Base-by-base conservation (phyloP, 1,140 invertebrate species). In the Venustaconcha ellipsiformis region DNA sequence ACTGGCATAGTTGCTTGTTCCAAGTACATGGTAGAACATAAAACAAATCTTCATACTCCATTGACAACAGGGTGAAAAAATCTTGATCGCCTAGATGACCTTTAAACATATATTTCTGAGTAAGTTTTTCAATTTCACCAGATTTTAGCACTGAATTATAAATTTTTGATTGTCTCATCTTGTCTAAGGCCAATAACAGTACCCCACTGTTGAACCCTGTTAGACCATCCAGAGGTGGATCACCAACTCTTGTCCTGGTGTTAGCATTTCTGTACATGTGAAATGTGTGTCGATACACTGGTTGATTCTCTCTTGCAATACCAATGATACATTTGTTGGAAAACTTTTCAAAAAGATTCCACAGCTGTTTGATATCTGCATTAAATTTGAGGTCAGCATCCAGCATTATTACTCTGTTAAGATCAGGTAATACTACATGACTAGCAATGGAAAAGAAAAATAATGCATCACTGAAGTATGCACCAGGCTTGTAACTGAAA, bases 41-140 rank as follows among this genome's bases (percentile, higher is more conserved):
- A 83, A 96, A 94, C 26, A 96, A 87, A 78, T 94, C 91, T 8
- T 94, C 93, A 83, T 94, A 90, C 82, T 96, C 95, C 84, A 94
- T 91, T 48, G 92, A 92, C 12, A 96, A 80, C 37, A 97, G 85
- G 0, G 95, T 95, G 84, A 95, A 97, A 88, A 95, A 96, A 90
- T 96, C 95, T 89, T 96, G 95, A 89, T 96, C 95, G 6, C 95
- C 95, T 23, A 97, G 90, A 88, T 96, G 94, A 14, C 95, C 95
- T 90, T 93, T 86, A 68, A 92, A 92, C 55, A 90, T 89, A 89
- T 95, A 96, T 87, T 95, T 95, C 15, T 92, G 82, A 3, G 93
- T 92, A 72, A 95, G 88, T 62, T 91, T 89, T 37, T 91, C 83
- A 20, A 95, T 90, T 76, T 89, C 91, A 18, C 92, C 87, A 57